These are phyloP conservation scores for Subacronicta megacephala DNA, from an alignment of 2,888 invertebrate species.

Conservation along the genomic window DNA sequence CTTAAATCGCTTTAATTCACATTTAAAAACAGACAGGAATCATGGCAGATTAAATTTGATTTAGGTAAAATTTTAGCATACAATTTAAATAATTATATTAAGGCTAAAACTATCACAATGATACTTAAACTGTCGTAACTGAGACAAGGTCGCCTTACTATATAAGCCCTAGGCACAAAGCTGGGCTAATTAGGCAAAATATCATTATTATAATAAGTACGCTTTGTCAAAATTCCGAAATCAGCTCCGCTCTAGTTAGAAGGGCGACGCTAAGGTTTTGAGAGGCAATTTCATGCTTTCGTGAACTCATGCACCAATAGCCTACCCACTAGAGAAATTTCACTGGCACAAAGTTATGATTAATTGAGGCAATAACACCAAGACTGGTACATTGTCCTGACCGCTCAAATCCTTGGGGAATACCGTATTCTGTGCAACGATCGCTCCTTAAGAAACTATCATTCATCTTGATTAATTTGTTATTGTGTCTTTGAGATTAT, in stretches of 20 bases:
- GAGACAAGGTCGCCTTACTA: slow-evolving; percentile 13
- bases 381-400: slow-evolving; percentile 77
- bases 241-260: slow-evolving; percentile 78
- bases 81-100: slow-evolving; percentile 1
- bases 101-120: slow-evolving; percentile 20
- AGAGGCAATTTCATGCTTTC: slow-evolving; percentile 88
- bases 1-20: too few relatives aligned
- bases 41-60: too few relatives aligned
- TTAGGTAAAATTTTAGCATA: background rate
- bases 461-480: slow-evolving; percentile 41
- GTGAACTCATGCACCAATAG: slow-evolving; percentile 85
- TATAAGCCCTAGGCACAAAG: slow-evolving; percentile 30
- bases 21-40: too few relatives aligned
- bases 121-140: slow-evolving; percentile 4
- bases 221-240: slow-evolving; percentile 62
- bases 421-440: slow-evolving; percentile 34
- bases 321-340: slow-evolving; percentile 81
- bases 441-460: slow-evolving; percentile 43
- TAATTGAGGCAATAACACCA: slow-evolving; percentile 87
- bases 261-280: slow-evolving; percentile 77
- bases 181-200: slow-evolving; percentile 48
- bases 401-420: slow-evolving; percentile 54
- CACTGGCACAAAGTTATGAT: slow-evolving; percentile 88
- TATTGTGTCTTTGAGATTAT: background rate
- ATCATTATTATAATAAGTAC: slow-evolving; percentile 47